phyloP scores from a whole-genome alignment of 2,888 invertebrate genomes.

The Baronia brevicornis region DNA sequence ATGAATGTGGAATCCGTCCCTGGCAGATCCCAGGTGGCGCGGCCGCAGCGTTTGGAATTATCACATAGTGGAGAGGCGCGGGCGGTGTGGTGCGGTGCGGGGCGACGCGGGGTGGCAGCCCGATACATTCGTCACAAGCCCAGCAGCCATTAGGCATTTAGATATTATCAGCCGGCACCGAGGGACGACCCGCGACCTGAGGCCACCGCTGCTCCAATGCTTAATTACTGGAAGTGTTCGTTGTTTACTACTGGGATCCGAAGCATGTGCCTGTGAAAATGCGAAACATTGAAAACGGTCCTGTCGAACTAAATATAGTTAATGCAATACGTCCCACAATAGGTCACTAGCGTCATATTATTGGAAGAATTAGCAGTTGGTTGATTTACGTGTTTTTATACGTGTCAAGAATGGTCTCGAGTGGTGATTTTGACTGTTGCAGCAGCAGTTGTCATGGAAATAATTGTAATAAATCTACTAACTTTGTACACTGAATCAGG shows the following conservation, averaged over 20 bases:
- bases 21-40: conserved; percentile 73
- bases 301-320: too few species aligned
- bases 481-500: too few species aligned
- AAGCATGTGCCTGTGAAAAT: too few species aligned
- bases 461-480: too few species aligned
- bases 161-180: conserved; percentile 70
- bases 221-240: conserved; percentile 72
- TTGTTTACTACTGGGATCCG: conserved; percentile 35
- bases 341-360: too few species aligned
- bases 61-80: conserved; percentile 72
- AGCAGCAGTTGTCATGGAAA: too few species aligned
- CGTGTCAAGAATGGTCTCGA: too few species aligned
- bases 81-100: conserved; percentile 29
- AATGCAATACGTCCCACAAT: too few species aligned
- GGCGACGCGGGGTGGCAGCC: conserved; percentile 29
- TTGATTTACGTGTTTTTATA: too few species aligned
- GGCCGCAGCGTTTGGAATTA: conserved; percentile 77
- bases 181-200: conserved; percentile 68
- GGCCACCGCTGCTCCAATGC: conserved; percentile 59
- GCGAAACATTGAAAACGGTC: too few species aligned
- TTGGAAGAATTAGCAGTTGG: too few species aligned
- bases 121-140: conserved; percentile 75
- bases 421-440: too few species aligned
- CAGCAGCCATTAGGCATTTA: conserved; percentile 78
- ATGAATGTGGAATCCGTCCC: conserved; percentile 44